Base-by-base conservation (phyloP, 2,113 vertebrate genomes). In the Apeltes quadracus region DNA sequence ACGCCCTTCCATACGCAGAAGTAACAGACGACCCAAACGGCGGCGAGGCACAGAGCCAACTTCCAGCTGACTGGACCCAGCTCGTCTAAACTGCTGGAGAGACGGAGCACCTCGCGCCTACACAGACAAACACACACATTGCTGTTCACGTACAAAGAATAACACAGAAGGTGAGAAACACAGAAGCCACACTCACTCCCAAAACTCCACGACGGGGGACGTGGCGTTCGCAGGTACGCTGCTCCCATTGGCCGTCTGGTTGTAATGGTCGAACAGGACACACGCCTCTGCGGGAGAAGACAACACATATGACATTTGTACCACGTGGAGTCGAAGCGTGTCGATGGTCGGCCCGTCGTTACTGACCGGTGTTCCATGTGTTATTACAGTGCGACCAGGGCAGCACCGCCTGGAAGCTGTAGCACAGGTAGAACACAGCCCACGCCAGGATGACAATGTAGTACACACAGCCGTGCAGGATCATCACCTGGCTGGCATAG, bases 371-470 rank as follows among this genome's bases (percentile, higher is more conserved):
- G 85, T 98, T 98, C 96, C 97, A 98, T 1, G 93, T 78, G 76
- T 98, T 96, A 89, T 92, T 93, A 32, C 97, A 97, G 70, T 78
- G 95, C 0, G 95, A 92, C 96, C 96, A 98, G 0, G 97, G 96
- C 1, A 98, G 92, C 72, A 93, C 92, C 0, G 91, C 64, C 54
- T 92, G 86, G 81, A 98, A 97, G 85, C 96, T 96, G 87, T 93
- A 93, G 77, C 91, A 92, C 51, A 98, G 83, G 79, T 97, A 98
- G 82, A 96, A 95, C 14, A 97, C 76, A 0, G 96, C 95, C 96
- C 97, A 98, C 61, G 95, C 93, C 14, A 98, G 92, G 88, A 98
- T 95, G 72, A 98, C 43, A 8, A 98, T 95, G 85, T 98, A 98
- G 84, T 97, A 98, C 59, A 96, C 43, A 36, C 95, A 96, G 66